Conservation (phyloP, 1,140 invertebrate species). For the Drosophila punjabiensis region DNA sequence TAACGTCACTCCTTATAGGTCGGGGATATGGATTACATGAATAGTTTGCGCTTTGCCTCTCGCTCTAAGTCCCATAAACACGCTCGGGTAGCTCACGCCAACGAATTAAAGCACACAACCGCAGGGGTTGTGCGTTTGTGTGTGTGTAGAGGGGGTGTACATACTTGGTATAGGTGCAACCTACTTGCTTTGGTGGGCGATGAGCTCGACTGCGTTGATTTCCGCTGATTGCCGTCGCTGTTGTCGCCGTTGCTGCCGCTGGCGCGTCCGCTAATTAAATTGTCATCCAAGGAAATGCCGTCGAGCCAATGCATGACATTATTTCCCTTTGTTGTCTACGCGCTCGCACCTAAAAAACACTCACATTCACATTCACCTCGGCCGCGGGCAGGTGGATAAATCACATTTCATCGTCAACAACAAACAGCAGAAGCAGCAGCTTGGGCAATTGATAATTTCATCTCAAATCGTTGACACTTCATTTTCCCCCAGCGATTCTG, state of each 20-base stretch:
- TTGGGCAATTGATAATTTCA: conserved; percentile 59
- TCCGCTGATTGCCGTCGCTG: conserved; percentile 76
- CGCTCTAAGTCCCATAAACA: conserved; percentile 66
- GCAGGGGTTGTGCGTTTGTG: conserved; percentile 3
- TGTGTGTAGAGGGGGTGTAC: conserved; percentile 25
- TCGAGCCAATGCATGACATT: conserved; percentile 85
- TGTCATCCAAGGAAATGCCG: conserved; percentile 84
- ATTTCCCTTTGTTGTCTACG: conserved; percentile 64
- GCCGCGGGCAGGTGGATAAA: conserved; percentile 38
- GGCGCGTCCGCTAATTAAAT: conserved; percentile 85
- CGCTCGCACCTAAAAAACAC: conserved; percentile 30
- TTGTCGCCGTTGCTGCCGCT: conserved; percentile 79
- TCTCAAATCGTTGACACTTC: conserved; percentile 60
- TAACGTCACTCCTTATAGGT: conserved; percentile 29
- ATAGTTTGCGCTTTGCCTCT: conserved; percentile 39
- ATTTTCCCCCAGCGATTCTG: conserved; percentile 26
- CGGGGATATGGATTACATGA: conserved; percentile 27
- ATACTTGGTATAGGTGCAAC: conserved; percentile 57
- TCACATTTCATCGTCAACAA: conserved; percentile 36
- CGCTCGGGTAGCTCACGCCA: conserved; percentile 67
- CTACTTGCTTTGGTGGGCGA: conserved; percentile 82
- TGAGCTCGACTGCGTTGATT: conserved; percentile 77
- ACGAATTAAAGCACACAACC: conserved; percentile 43
- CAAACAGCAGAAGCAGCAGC: conserved; percentile 9
- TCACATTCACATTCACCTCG: conserved; percentile 27